These are phyloP conservation scores for Stenolophus ochropezus DNA, from an alignment of 2,888 invertebrate species.

Conservation along the genomic window DNA sequence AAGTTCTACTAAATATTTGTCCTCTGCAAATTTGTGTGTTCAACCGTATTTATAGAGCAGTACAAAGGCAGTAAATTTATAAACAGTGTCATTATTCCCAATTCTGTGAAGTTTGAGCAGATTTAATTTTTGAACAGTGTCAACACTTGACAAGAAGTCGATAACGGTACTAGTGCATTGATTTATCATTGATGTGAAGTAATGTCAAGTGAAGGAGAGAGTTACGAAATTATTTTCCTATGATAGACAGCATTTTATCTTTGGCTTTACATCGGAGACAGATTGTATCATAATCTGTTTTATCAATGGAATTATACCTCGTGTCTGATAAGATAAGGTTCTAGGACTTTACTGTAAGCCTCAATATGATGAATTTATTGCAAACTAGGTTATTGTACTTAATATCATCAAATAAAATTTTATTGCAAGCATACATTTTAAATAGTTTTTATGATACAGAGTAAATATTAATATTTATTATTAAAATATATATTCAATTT, in stretches of 20 bases:
- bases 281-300: neutral
- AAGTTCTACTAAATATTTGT: neutral
- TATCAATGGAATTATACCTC: neutral
- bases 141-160: slow-evolving; percentile 19
- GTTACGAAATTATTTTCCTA: neutral
- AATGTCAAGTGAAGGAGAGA: slow-evolving; percentile 17
- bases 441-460: too few species aligned
- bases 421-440: too few species aligned
- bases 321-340: slow-evolving; percentile 17
- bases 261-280: neutral
- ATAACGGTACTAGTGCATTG: slow-evolving; percentile 21
- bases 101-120: neutral
- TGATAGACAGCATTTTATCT: slow-evolving; percentile 6
- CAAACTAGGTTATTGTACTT: neutral
- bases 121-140: slow-evolving; percentile 17
- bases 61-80: slow-evolving; percentile 16
- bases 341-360: too few species aligned
- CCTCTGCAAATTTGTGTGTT: neutral
- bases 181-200: slow-evolving; percentile 1
- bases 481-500: too few species aligned
- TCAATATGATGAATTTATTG: neutral
- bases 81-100: slow-evolving; percentile 14
- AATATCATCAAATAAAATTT: neutral
- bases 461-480: too few species aligned
- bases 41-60: slow-evolving; percentile 5